Evolutionary conservation across 2,113 vertebrate species (phyloP), one percentile per base, ranked within the genome.

Genomic region (Bambusicola thoracicus): DNA sequence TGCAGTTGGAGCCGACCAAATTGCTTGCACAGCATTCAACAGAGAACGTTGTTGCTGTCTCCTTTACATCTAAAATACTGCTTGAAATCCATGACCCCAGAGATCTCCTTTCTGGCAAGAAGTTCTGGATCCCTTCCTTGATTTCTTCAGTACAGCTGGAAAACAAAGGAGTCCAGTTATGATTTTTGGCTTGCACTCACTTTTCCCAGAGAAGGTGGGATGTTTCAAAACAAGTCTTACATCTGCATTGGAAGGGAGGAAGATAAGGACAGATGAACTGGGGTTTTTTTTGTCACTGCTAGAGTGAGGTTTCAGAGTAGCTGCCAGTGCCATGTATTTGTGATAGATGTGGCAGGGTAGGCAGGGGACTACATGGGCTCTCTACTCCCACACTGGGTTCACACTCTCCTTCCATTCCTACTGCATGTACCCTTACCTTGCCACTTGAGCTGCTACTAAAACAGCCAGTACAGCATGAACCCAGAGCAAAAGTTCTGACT

Each of bases 11-110:
- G 46, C 97, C 98, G 0, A 95, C 58, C 5, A 95, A 93, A 94
- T 98, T 99, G 29, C 89, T 94, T 6, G 98, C 95, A 56, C 98
- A 99, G 87, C 99, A 98, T 89, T 92, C 97, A 63, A 98, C 25
- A 0, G 62, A 95, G 78, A 97, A 73, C 13, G 81, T 70, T 32
- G 87, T 24, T 40, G 93, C 16, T 17, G 74, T 56, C 40, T 96
- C 73, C 1, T 53, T 73, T 77, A 87, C 49, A 11, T 88, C 81
- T 61, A 98, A 82, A 20, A 78, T 95, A 59, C 98, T 98, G 55
- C 73, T 97, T 7, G 98, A 97, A 19, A 43, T 85, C 97, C 98
- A 98, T 1, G 94, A 91, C 56, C 98, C 98, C 79, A 95, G 85
- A 3, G 91, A 93, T 92, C 93, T 97, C 32, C 93, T 96, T 61